phyloP scores from a whole-genome alignment of 2,888 invertebrate genomes.

The Synanthedon tipuliformis region DNA sequence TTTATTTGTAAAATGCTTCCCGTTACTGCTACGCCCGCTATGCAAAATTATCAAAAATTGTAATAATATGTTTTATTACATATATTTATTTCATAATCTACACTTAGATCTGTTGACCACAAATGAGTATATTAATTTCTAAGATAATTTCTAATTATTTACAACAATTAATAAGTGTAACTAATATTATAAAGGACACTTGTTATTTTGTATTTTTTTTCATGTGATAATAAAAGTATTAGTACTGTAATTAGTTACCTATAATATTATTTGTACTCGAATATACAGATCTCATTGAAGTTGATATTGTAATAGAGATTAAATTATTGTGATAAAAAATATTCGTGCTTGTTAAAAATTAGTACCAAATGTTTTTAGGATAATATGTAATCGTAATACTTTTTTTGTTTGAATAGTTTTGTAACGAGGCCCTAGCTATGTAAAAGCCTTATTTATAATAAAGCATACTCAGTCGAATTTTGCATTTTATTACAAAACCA shows the following conservation, averaged over 20 bases:
- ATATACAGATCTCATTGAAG: constrained; percentile 30
- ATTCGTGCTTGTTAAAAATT: constrained; percentile 1
- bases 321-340: constrained; percentile 1
- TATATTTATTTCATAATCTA: not conserved
- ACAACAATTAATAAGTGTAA: not conserved
- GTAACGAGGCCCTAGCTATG: constrained; percentile 52
- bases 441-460: constrained; percentile 64
- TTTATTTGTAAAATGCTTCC: not conserved
- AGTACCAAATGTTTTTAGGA: not conserved
- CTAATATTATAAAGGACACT: not conserved
- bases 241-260: constrained; percentile 12
- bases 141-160: constrained; percentile 1
- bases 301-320: not conserved
- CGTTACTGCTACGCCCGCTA: not conserved
- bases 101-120: constrained; percentile 12
- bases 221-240: constrained; percentile 16
- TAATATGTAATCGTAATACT: not conserved
- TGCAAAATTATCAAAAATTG: too few species aligned
- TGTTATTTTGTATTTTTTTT: not conserved
- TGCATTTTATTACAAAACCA: constrained; percentile 53
- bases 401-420: constrained; percentile 29
- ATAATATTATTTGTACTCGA: constrained; percentile 11
- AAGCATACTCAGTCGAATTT: constrained; percentile 57
- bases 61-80: not conserved
- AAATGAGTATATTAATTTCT: constrained; percentile 8